Evolutionary conservation across 2,888 invertebrate genomes (phyloP), one percentile per base, ranked within the genome.

Genomic region (Himalopsyche tibetana): DNA sequence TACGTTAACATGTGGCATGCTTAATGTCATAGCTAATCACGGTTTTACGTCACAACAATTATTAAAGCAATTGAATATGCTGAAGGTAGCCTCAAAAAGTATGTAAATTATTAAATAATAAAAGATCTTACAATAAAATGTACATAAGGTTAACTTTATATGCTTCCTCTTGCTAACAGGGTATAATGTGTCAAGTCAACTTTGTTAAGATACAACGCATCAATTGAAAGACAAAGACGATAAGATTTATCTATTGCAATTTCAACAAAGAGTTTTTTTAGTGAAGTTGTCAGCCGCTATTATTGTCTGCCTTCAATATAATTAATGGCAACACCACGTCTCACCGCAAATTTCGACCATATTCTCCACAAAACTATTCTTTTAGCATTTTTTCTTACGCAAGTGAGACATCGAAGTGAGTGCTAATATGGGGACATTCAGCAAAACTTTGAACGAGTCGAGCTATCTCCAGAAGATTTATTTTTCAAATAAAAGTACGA

Each of bases 261-360:
- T 63, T 63, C 63, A 19, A 51, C 51, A 51, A 51, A 51, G 15
- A 19, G 19, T 63, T 19, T 63, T 63, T 63, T 63, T 63, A 19
- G 1, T 5, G 63, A 19, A 63, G 63, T 19, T 63, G 63, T 63
- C 63, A 63, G 63, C 28, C 28, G 1, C 56, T 63, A 15, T 3
- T 51, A 9, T 63, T 80, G 85, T 84, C 80, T 11, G 56, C 84
- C 42, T 82, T 74, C 88, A 84, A 80, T 82, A 83, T 87, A 85
- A 88, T 88, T 88, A 87, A 88, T 88, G 88, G 85, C 82, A 82
- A 87, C 86, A 88, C 83, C 55, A 81, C 45, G 84, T 38, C 42
- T 81, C 45, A 87, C 87, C 88, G 82, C 87, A 87, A 88, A 84
- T 87, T 85, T 82, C 74, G 84, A 88, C 88, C 86, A 84, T 84